Evolutionary conservation across 2,888 invertebrate species (phyloP).

Genomic region (Flexamia atlantica): DNA sequence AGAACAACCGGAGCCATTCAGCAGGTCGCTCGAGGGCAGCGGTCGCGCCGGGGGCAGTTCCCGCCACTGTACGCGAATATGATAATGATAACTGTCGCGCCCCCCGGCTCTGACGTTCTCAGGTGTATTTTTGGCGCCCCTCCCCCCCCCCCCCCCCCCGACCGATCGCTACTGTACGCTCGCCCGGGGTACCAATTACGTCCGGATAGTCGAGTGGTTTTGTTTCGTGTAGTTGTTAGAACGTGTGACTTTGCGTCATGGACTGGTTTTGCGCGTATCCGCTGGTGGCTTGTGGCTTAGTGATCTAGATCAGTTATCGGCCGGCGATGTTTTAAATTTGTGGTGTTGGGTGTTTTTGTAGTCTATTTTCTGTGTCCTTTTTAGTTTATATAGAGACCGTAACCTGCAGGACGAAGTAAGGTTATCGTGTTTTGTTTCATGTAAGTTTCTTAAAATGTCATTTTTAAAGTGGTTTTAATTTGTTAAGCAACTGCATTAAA

Average conservation of each 20-base stretch:
- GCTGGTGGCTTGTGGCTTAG: background rate
- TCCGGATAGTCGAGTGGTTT: background rate
- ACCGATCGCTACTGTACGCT: background rate
- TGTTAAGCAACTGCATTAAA: too few relatives aligned
- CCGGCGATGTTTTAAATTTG: background rate
- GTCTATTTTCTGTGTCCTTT: too few relatives aligned
- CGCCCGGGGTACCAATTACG: background rate
- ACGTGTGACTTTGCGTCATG: background rate
- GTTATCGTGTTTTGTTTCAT: too few relatives aligned
- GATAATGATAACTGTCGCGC: background rate
- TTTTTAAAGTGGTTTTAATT: too few relatives aligned
- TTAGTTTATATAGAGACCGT: too few relatives aligned
- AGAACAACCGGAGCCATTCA: too few relatives aligned
- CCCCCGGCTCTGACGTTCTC: slow-evolving; percentile 2
- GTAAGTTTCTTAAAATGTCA: too few relatives aligned
- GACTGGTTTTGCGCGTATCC: background rate
- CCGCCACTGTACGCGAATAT: background rate
- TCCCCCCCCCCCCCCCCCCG: background rate
- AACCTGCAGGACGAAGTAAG: too few relatives aligned
- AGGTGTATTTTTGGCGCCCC: slow-evolving; percentile 46
- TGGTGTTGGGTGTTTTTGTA: background rate
- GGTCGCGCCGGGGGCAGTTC: background rate
- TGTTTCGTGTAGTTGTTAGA: background rate
- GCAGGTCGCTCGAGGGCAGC: too few relatives aligned
- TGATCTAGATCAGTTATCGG: background rate